A percentile compares a stretch with the other conserved stretches of the same genome.
These are phyloP conservation scores for Porites rus DNA, from an alignment of 92 coral and sea anemone genomes.

Conservation along the genomic window DNA sequence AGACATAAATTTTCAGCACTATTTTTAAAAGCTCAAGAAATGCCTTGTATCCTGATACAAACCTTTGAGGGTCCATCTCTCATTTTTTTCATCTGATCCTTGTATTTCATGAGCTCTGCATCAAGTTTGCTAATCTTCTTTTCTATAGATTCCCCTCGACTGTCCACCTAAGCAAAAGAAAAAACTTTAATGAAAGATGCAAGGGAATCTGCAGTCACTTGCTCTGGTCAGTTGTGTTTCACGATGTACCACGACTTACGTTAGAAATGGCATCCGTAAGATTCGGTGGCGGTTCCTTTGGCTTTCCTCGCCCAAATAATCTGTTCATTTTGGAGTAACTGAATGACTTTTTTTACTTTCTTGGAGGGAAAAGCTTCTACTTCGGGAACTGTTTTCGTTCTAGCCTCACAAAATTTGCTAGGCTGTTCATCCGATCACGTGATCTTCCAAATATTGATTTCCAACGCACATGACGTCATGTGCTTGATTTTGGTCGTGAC, in stretches of 20 bases:
- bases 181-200: slow-evolving; percentile 4
- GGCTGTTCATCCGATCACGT: slow-evolving; percentile 50
- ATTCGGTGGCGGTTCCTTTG: slow-evolving; percentile 98
- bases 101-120: slow-evolving; percentile 92
- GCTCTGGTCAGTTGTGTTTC: not conserved
- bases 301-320: slow-evolving; percentile 93
- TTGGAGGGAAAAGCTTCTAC: not conserved
- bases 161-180: slow-evolving; percentile 78
- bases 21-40: no score
- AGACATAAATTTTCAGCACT: no score
- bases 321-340: slow-evolving; percentile 83
- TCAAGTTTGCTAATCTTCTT: slow-evolving; percentile 95
- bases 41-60: not conserved
- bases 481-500: not conserved
- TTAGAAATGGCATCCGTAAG: slow-evolving; percentile 93
- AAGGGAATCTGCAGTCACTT: not conserved
- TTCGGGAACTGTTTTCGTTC: not conserved
- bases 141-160: slow-evolving; percentile 97
- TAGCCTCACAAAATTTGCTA: not conserved
- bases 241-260: slow-evolving; percentile 57
- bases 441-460: slow-evolving; percentile 61
- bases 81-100: slow-evolving; percentile 99
- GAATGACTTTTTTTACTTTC: not conserved
- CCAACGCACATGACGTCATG: slow-evolving; percentile 16
- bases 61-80: slow-evolving; percentile 99